Percentiles rank a stretch among this genome's conserved stretches.
phyloP scores from a whole-genome alignment of 2,113 vertebrate genomes.

The Fregata magnificens region DNA sequence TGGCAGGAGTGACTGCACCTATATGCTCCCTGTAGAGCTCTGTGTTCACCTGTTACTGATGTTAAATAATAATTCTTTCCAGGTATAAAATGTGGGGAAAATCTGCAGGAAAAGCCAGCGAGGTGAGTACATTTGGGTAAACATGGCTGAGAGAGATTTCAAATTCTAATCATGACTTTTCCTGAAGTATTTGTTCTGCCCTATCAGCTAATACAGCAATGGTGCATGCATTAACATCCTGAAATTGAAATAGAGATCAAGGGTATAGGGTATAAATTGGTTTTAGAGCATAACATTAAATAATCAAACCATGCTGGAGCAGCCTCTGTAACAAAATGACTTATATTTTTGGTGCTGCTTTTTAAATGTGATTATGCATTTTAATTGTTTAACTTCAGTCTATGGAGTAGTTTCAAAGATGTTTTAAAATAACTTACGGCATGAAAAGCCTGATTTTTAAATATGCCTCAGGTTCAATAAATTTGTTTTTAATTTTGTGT shows the following conservation, averaged over 20 bases:
- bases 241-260: constrained; percentile 53
- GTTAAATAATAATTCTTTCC: neutral
- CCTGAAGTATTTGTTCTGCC: constrained; percentile 47
- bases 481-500: neutral
- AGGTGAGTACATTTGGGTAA: constrained; percentile 80
- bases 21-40: neutral
- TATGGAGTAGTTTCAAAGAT: neutral
- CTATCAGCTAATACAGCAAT: constrained; percentile 47
- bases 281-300: constrained; percentile 47
- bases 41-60: neutral
- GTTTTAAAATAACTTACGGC: neutral
- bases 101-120: constrained; percentile 77
- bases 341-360: constrained; percentile 25
- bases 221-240: constrained; percentile 30
- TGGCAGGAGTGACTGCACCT: neutral
- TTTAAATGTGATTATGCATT: constrained; percentile 46
- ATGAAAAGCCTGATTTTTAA: constrained; percentile 1
- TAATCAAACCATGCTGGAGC: constrained; percentile 42
- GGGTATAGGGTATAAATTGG: constrained; percentile 45
- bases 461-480: neutral
- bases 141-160: constrained; percentile 76
- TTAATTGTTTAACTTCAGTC: constrained; percentile 52
- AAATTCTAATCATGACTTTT: constrained; percentile 66
- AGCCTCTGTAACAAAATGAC: constrained; percentile 51
- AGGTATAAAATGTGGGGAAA: constrained; percentile 79